Percentiles rank a stretch among this genome's conserved stretches.
These are phyloP conservation scores for Drosophila kanekoi DNA, from an alignment of 2,888 invertebrate species.

Conservation along the genomic window DNA sequence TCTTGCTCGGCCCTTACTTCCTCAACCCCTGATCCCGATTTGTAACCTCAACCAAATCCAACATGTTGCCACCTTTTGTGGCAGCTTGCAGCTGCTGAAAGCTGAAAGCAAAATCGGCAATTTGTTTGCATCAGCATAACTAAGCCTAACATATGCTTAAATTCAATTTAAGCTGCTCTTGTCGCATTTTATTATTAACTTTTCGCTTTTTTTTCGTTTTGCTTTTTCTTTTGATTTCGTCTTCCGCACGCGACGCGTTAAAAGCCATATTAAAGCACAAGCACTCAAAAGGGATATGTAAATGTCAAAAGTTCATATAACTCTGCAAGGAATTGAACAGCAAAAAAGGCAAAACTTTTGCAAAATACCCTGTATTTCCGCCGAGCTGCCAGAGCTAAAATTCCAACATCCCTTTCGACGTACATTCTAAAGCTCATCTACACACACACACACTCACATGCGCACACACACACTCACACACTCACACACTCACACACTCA, in stretches of 20 bases:
- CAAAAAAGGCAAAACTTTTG: not conserved
- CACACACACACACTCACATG: not conserved
- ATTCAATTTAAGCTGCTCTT: slow-evolving; percentile 44
- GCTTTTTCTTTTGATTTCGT: slow-evolving; percentile 27
- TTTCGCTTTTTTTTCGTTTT: slow-evolving; percentile 6
- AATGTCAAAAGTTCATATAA: slow-evolving; percentile 9
- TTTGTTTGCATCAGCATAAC: slow-evolving; percentile 27
- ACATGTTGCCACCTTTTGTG: slow-evolving; percentile 15
- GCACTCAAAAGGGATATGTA: slow-evolving; percentile 8
- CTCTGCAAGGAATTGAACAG: not conserved
- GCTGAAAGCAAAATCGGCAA: slow-evolving; percentile 25
- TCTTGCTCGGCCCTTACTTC: not conserved
- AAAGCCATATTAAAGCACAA: slow-evolving; percentile 25
- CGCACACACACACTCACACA: not conserved
- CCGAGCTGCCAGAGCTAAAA: no score
- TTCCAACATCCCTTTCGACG: no score
- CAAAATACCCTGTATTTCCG: not conserved
- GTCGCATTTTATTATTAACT: slow-evolving; percentile 50
- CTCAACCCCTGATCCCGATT: slow-evolving; percentile 1
- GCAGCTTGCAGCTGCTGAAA: no score
- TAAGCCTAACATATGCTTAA: slow-evolving; percentile 30
- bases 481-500: not conserved
- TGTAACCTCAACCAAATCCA: slow-evolving; percentile 6
- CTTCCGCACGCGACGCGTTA: slow-evolving; percentile 5
- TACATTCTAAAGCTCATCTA: not conserved